phyloP scores from a whole-genome alignment of 2,888 invertebrate species.

The Oconnorella tubifera region DNA sequence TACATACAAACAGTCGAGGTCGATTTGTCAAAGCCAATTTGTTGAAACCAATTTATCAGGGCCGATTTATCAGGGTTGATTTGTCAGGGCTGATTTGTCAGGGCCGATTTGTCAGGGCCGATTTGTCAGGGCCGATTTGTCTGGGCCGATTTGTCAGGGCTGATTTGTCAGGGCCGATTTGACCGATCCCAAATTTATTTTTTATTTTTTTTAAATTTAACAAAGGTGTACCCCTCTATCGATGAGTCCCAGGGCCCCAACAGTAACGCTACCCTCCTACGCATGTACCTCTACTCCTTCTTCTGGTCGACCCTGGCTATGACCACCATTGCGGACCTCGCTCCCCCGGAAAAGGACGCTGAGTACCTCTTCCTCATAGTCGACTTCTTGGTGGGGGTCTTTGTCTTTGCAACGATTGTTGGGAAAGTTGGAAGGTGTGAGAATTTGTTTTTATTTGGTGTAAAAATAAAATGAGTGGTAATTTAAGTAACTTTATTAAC shows the following conservation, averaged over 20 bases:
- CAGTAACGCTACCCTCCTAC: slow-evolving; percentile 58
- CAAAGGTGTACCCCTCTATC: slow-evolving; percentile 41
- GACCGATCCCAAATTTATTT: too few relatives aligned
- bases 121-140: too few relatives aligned
- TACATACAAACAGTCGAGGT: too few relatives aligned
- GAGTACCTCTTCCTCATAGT: slow-evolving; percentile 88
- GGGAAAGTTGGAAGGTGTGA: slow-evolving; percentile 65
- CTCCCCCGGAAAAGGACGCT: slow-evolving; percentile 85
- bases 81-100: too few relatives aligned
- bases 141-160: too few relatives aligned
- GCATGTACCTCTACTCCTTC: slow-evolving; percentile 75
- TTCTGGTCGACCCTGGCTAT: slow-evolving; percentile 96
- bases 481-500: too few relatives aligned
- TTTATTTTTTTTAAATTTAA: too few relatives aligned
- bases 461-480: neutral
- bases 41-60: too few relatives aligned
- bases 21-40: too few relatives aligned
- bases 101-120: too few relatives aligned
- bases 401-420: slow-evolving; percentile 95
- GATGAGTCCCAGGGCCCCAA: slow-evolving; percentile 15
- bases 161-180: too few relatives aligned
- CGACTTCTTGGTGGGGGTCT: slow-evolving; percentile 85
- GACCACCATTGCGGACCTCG: slow-evolving; percentile 82
- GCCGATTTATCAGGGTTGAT: too few relatives aligned
- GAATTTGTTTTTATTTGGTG: neutral